Base-by-base conservation (phyloP, 2,797 vertebrate species). In the Vespertilio murinus region DNA sequence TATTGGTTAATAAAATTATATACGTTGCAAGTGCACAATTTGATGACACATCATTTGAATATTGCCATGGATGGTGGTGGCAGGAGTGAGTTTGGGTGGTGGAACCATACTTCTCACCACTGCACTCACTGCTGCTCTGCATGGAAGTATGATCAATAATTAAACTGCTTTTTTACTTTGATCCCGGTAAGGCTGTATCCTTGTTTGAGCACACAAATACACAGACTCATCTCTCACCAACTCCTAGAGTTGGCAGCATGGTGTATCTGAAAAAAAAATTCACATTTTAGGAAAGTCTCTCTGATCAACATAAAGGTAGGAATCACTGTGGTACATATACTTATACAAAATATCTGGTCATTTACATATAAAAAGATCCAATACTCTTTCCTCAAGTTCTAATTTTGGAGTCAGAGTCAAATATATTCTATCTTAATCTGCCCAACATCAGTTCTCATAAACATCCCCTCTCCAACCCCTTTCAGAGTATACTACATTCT, bases 351-450 rank as follows among this genome's bases (percentile, higher is more conserved):
- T 33, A 78, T 28, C 12, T 56, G 28, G 47, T 80, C 11, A 91
- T 74, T 88, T 95, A 13, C 65, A 14, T 35, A 12, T 40, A 70
- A 61, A 91, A 94, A 75, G 56, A 80, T 79, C 16, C 28, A 92
- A n/a, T 47, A 30, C 75, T 52, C 33, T 30, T 90, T 87, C 20
- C 35, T 54, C 12, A 33, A 65, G 20, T 35, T 71, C 11, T 73
- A 65, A 56, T 52, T 92, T 78, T 81, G 30, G 20, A 74, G 33
- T 42, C 64, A 96, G 33, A 88, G 69, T 81, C 67, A 77, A 42
- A 28, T 56, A 70, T 22, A 40, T 61, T 70, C 74, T 52, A 54
- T 77, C 35, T 77, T 10, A 85, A 85, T 70, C 22, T 73, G 38
- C 14, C 42, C 87, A 90, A 35, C 22, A 52, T 52, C 17, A n/a